Evolutionary conservation across 2,113 vertebrate species (phyloP), one percentile per base, ranked within the genome.

Genomic region (Atlantisia rogersi): DNA sequence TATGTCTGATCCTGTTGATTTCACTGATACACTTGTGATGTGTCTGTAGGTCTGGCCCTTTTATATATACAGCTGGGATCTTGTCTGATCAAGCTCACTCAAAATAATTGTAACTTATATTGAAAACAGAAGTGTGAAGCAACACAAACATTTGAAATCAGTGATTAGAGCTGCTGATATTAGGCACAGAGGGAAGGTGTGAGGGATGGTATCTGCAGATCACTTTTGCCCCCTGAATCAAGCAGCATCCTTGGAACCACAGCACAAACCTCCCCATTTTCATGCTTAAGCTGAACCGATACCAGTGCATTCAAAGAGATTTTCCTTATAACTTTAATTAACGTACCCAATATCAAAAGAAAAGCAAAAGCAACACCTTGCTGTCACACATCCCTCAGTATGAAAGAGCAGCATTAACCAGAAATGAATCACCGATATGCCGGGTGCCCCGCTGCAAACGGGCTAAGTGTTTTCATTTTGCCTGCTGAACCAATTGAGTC

Each of bases 361-460:
- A 86, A 92, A 88, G 26, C 28, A 46, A 91, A 92, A 92, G 44
- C 59, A 85, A n/a, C 37, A 67, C 67, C 50, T 94, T 92, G 12
- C 25, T 89, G 50, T 55, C 55, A 63, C 3, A 1, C 55, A 76
- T 76, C 37, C 44, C 25, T 82, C 29, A 32, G 18, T 84, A 89
- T 85, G 67, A 67, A 92, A 95, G 65, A 83, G 64, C 53, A 94
- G 22, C 44, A 55, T 67, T 86, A 83, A 48, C n/a, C 48, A 76
- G 62, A 94, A 96, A 76, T 86, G 10, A 95, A 91, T 85, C 83
- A 68, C 67, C 73, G 79, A 62, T 86, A 82, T 22, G 55, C 60
- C 5, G 24, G 82, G 71, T 77, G 52, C 56, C 77, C 58, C 69
- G 94, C 92, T 96, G 89, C 40, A 96, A 97, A 97, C 75, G 52